phyloP scores from a whole-genome alignment of 2,113 vertebrate species.

The Callithrix jacchus region DNA sequence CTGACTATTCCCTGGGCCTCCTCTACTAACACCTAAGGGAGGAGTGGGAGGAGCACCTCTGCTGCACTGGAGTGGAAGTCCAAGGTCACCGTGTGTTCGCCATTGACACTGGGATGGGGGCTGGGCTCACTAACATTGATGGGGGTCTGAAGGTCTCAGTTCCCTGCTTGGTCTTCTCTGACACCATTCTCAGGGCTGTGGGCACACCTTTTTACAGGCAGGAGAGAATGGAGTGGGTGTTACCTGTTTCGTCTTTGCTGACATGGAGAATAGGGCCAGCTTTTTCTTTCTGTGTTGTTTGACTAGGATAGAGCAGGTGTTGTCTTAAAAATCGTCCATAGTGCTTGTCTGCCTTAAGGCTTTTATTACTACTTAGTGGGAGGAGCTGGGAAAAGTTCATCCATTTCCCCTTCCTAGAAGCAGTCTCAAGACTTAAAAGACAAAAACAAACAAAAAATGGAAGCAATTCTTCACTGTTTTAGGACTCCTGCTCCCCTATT shows the following conservation, averaged over 20 bases:
- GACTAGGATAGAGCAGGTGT: not conserved
- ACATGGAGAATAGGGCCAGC: not conserved
- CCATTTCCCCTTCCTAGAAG: not conserved
- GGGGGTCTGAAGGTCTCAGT: not conserved
- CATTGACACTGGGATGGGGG: not conserved
- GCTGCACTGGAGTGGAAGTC: not conserved
- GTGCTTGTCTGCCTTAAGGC: not conserved
- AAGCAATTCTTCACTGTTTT: not conserved
- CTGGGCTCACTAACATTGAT: not conserved
- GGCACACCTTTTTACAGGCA: not conserved
- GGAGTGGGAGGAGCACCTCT: not conserved
- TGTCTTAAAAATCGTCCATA: not conserved
- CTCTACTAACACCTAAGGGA: not conserved
- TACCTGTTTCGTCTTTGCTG: not conserved
- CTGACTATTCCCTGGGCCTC: not conserved
- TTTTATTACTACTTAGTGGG: not conserved
- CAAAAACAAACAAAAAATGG: not conserved
- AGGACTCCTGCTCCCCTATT: not conserved
- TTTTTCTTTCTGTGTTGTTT: not conserved
- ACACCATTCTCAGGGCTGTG: not conserved
- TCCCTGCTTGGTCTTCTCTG: not conserved
- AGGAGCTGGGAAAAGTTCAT: not conserved
- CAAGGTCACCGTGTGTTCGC: not conserved
- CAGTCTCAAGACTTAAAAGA: not conserved
- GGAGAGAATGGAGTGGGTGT: not conserved